phyloP scores from a whole-genome alignment of 2,888 invertebrate species.

The Orchesellides sinensis region DNA sequence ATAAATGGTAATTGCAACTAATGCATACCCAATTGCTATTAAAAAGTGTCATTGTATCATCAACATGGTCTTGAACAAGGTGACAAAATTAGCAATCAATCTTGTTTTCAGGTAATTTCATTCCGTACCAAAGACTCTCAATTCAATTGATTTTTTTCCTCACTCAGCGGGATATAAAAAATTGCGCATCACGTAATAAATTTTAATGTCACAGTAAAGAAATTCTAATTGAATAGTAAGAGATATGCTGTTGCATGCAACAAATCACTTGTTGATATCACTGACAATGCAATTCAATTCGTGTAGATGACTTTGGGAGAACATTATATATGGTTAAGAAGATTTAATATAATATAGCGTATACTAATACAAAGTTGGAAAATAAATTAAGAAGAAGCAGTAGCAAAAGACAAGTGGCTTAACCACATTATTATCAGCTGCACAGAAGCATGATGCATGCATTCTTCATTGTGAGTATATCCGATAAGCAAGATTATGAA shows the following conservation, averaged over 20 bases:
- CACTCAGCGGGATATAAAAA: no score
- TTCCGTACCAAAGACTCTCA: no score
- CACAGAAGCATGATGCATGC: conserved; percentile 60
- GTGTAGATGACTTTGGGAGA: no score
- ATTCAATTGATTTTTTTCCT: no score
- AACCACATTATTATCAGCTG: conserved; percentile 58
- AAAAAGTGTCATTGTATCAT: no score
- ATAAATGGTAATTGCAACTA: no score
- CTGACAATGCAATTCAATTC: conserved; percentile 33
- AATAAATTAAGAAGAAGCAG: conserved; percentile 41
- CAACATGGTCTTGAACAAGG: neutral
- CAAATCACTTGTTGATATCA: conserved; percentile 61
- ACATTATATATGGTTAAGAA: no score
- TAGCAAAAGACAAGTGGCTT: conserved; percentile 57
- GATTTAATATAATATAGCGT: no score
- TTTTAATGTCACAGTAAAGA: conserved; percentile 52
- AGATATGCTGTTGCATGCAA: conserved; percentile 60
- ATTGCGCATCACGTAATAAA: conserved; percentile 40
- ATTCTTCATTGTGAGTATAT: conserved; percentile 44
- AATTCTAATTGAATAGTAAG: conserved; percentile 58
- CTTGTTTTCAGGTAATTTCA: conserved; percentile 3
- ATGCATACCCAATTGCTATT: neutral
- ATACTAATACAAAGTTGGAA: no score
- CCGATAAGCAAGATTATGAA: conserved; percentile 58
- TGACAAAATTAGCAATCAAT: conserved; percentile 25